Evolutionary conservation across 2,113 vertebrate species (phyloP).

Genomic region (Atractosteus spatula): DNA sequence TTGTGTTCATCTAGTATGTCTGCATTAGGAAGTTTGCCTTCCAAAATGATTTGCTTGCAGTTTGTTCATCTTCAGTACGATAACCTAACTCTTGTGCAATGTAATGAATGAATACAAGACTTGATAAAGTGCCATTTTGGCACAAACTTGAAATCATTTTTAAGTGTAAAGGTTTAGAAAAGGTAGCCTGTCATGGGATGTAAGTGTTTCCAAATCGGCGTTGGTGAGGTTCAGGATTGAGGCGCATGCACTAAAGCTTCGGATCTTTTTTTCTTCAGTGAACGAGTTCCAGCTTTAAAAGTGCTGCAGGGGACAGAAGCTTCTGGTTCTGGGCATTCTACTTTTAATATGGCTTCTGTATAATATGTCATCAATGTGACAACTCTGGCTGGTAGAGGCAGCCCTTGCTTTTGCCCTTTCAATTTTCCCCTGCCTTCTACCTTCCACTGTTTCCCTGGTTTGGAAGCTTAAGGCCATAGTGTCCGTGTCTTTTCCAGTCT

Average conservation of each 20-base stretch:
- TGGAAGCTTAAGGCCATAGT: too few species aligned
- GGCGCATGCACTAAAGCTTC: constrained; percentile 15
- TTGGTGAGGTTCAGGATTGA: constrained; percentile 24
- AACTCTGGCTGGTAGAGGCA: constrained; percentile 3
- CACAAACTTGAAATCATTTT: too few species aligned
- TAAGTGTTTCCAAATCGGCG: constrained; percentile 8
- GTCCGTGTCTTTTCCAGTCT: too few species aligned
- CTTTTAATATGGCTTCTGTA: neutral
- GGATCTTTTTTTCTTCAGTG: neutral
- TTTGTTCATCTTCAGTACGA: too few species aligned
- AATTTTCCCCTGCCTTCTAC: neutral
- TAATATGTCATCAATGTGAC: constrained; percentile 2
- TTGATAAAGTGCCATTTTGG: too few species aligned
- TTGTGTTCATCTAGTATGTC: too few species aligned
- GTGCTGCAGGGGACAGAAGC: neutral
- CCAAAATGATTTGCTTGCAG: too few species aligned
- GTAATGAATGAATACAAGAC: too few species aligned
- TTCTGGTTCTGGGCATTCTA: constrained; percentile 15
- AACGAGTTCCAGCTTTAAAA: constrained; percentile 10
- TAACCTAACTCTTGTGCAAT: too few species aligned
- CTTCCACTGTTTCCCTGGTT: neutral
- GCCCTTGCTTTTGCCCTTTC: neutral
- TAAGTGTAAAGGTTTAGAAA: too few species aligned
- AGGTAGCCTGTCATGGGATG: too few species aligned
- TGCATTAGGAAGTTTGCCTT: too few species aligned